Percentiles rank a stretch among this genome's conserved stretches.
Conservation (phyloP, 2,113 vertebrate genomes). For the Scophthalmus maximus region DNA sequence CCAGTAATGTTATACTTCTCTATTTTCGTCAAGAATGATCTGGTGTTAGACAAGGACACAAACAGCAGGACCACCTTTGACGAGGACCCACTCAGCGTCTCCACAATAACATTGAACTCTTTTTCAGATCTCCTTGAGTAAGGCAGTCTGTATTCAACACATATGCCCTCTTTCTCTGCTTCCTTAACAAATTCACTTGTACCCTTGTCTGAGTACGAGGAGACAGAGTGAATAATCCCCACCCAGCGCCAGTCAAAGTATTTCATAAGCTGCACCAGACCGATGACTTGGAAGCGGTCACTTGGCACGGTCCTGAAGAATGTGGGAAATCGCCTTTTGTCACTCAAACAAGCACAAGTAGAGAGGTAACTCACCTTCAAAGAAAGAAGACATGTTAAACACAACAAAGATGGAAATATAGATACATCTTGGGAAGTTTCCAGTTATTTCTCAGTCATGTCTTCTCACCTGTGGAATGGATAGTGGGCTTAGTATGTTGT, state of each 20-base stretch:
- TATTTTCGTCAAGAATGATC: slow-evolving; percentile 37
- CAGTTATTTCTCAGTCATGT: neutral
- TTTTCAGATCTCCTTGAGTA: neutral
- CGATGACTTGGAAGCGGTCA: slow-evolving; percentile 64
- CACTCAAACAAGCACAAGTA: slow-evolving; percentile 72
- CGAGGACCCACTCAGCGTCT: slow-evolving; percentile 51
- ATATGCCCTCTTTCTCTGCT: slow-evolving; percentile 58
- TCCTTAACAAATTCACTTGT: slow-evolving; percentile 44
- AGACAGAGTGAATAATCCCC: slow-evolving; percentile 51
- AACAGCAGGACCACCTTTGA: slow-evolving; percentile 72
- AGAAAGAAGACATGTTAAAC: neutral
- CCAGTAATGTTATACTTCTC: slow-evolving; percentile 61
- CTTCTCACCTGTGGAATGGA: slow-evolving; percentile 70
- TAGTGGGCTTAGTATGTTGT: slow-evolving; percentile 51
- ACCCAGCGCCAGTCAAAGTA: slow-evolving; percentile 75
- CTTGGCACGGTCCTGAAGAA: slow-evolving; percentile 78
- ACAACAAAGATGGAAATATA: neutral
- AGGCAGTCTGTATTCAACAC: slow-evolving; percentile 60
- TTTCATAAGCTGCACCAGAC: slow-evolving; percentile 69
- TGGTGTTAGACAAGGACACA: slow-evolving; percentile 34
- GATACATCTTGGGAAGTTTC: neutral
- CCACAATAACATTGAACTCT: neutral
- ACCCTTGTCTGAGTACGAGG: slow-evolving; percentile 49
- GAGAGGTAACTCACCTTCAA: slow-evolving; percentile 74
- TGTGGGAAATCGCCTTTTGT: slow-evolving; percentile 64